Evolutionary conservation across 2,888 invertebrate species (phyloP).

Genomic region (Agrotis ipsilon): DNA sequence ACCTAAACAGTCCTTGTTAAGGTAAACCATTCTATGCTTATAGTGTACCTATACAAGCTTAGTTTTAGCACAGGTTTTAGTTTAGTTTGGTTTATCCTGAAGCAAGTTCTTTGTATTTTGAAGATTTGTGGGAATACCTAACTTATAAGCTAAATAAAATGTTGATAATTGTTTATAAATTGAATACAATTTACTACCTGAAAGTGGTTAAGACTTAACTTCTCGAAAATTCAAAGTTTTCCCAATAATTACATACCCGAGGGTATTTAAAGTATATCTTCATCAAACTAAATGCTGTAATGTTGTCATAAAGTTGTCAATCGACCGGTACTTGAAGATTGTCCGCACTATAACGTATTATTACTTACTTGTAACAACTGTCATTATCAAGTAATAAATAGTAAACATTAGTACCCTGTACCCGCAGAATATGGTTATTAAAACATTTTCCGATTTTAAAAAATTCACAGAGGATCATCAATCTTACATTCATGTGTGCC

Average conservation of each 20-base stretch:
- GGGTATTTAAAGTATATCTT: conserved; percentile 38
- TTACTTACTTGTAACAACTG: conserved; percentile 53
- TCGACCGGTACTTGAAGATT: conserved; percentile 44
- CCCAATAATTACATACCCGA: conserved; percentile 22
- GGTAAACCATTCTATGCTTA: conserved; percentile 6
- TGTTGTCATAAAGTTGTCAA: conserved; percentile 52
- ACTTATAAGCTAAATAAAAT: too few relatives aligned
- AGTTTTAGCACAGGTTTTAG: too few relatives aligned
- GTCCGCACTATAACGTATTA: conserved; percentile 46
- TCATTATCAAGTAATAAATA: conserved; percentile 61
- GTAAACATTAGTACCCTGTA: conserved; percentile 40
- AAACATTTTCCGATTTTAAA: conserved; percentile 37
- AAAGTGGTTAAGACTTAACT: too few relatives aligned
- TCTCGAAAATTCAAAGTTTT: neutral
- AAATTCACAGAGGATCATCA: conserved; percentile 18
- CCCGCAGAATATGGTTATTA: conserved; percentile 52
- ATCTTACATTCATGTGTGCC: conserved; percentile 12
- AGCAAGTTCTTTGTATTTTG: too few relatives aligned
- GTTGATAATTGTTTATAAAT: too few relatives aligned
- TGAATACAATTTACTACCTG: too few relatives aligned
- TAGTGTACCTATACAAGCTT: neutral
- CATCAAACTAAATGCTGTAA: conserved; percentile 46
- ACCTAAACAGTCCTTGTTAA: conserved; percentile 33
- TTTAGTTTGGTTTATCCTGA: too few relatives aligned
- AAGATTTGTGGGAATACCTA: too few relatives aligned